These are phyloP conservation scores for Spinus pinus DNA, from an alignment of 2,797 vertebrate genomes.

Conservation along the genomic window DNA sequence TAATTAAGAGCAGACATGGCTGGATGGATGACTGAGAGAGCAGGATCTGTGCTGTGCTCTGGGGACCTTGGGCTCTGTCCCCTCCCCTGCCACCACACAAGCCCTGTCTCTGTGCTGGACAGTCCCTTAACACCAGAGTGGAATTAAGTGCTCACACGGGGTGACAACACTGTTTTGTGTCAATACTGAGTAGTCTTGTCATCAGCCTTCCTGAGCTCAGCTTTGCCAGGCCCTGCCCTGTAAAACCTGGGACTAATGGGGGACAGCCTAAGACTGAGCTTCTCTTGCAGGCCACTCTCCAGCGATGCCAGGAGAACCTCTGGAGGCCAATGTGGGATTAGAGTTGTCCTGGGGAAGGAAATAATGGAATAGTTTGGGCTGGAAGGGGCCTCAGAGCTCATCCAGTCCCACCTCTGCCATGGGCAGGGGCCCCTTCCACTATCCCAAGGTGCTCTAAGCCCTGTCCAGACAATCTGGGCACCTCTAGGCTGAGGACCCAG, in stretches of 20 bases:
- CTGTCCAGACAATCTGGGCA: not conserved
- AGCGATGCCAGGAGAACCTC: not conserved
- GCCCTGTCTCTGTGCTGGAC: not conserved
- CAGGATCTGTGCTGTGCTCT: not conserved
- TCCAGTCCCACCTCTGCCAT: not conserved
- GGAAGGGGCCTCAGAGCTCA: not conserved
- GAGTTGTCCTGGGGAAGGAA: not conserved
- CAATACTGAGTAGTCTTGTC: too few species aligned
- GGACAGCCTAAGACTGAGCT: not conserved
- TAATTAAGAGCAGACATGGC: slow-evolving; percentile 27
- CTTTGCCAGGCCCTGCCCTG: not conserved
- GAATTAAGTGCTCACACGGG: rapidly evolving
- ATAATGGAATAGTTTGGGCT: not conserved
- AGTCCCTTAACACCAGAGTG: rapidly evolving
- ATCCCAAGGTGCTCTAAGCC: not conserved
- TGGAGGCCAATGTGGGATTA: rapidly evolving
- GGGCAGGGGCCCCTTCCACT: not conserved
- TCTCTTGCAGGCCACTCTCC: not conserved
- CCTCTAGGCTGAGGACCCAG: not conserved
- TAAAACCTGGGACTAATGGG: not conserved
- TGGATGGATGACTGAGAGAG: slow-evolving; percentile 3
- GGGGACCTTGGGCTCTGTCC: not conserved
- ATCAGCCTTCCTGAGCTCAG: not conserved
- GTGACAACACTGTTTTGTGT: not conserved
- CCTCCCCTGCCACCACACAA: rapidly evolving